Conservation (phyloP, 2,888 invertebrate genomes). For the Conops quadrifasciatus region DNA sequence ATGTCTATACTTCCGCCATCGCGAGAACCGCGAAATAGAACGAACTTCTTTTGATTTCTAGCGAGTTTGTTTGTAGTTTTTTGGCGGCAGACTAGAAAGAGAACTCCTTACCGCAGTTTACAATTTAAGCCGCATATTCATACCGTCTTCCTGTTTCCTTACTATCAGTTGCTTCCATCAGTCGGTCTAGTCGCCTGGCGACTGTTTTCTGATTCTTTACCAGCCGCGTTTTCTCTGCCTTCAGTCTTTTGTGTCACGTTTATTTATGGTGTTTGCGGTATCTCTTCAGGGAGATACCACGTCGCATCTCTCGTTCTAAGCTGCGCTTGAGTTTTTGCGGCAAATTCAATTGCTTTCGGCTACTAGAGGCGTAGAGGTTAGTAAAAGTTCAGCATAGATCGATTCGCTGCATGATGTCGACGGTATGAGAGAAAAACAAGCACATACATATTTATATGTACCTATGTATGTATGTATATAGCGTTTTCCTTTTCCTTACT, state of each 20-base stretch:
- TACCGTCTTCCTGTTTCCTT: background rate
- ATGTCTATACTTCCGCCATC: no score
- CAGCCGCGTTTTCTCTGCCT: background rate
- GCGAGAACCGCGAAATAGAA: no score
- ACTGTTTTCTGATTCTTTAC: background rate
- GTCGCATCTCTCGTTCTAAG: constrained; percentile 18
- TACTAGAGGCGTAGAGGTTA: background rate
- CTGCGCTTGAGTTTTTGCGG: constrained; percentile 21
- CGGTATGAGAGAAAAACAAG: background rate
- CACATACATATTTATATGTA: background rate
- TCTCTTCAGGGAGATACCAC: background rate
- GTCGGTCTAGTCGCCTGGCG: background rate
- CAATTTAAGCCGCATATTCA: background rate
- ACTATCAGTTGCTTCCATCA: background rate
- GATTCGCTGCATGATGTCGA: background rate
- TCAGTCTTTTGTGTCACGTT: constrained; percentile 26
- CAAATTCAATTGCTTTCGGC: constrained; percentile 24
- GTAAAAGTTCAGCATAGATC: background rate
- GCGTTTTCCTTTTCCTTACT: no score
- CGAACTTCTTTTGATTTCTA: no score
- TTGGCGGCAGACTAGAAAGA: background rate
- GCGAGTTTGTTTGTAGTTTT: no score
- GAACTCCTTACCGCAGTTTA: background rate
- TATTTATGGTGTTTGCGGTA: constrained; percentile 28
- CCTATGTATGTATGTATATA: no score